These are phyloP conservation scores for Pantherophis guttatus DNA, from an alignment of 2,113 vertebrate species.

Conservation along the genomic window DNA sequence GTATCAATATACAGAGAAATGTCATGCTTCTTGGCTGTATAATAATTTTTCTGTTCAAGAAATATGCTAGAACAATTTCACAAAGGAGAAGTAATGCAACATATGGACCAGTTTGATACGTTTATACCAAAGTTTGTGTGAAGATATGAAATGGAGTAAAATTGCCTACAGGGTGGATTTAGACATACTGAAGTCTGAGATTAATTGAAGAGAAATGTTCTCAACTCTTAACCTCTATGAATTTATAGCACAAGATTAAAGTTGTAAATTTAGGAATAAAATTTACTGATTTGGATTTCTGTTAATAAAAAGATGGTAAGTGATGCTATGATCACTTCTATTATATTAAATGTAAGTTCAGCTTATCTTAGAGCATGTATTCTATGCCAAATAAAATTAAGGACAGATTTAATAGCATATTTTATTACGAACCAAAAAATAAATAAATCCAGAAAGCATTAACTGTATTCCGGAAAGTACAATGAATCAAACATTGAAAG, in stretches of 20 bases:
- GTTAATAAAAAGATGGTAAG: not conserved
- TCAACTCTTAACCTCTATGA: not conserved
- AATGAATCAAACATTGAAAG: not conserved
- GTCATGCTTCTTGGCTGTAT: not conserved
- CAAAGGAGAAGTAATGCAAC: not conserved
- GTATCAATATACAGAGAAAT: not conserved
- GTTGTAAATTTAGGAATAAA: not conserved
- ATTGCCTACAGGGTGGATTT: not conserved
- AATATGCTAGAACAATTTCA: not conserved
- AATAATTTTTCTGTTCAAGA: not conserved
- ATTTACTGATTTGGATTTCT: not conserved
- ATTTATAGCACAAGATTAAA: not conserved
- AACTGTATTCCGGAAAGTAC: not conserved
- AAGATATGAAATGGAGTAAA: not conserved
- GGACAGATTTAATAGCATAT: not conserved
- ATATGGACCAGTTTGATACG: not conserved
- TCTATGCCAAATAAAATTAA: not conserved
- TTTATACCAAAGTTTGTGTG: not conserved
- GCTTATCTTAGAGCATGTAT: not conserved
- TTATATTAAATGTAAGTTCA: not conserved
- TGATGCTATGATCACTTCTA: not conserved
- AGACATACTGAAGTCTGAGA: not conserved
- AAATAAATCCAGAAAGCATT: not conserved
- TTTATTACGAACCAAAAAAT: not conserved
- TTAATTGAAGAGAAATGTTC: not conserved